Percentiles rank a stretch among this genome's conserved stretches.
phyloP scores from a whole-genome alignment of 2,113 vertebrate species.

The Craseonycteris thonglongyai region DNA sequence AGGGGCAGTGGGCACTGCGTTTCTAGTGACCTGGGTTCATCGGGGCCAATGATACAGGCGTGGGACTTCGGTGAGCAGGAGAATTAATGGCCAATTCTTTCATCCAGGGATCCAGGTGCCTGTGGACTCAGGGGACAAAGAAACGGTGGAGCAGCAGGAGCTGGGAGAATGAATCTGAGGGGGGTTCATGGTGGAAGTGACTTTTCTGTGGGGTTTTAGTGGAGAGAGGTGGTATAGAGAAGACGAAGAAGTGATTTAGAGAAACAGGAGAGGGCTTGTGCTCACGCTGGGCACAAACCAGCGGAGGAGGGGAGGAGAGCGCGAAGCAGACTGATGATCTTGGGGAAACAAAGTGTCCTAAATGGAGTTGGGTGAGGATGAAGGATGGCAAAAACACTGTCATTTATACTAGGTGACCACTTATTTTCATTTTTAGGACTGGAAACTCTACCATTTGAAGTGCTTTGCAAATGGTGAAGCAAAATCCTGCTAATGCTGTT shows the following conservation, averaged over 20 bases:
- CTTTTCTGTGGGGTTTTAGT: not conserved
- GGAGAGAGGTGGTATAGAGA: not conserved
- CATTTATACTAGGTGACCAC: not conserved
- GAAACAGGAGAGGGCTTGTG: not conserved
- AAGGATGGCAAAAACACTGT: not conserved
- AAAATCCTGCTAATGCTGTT: not conserved
- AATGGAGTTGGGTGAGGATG: not conserved
- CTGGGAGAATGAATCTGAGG: not conserved
- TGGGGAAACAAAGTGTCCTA: not conserved
- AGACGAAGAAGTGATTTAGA: not conserved
- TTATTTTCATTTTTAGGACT: not conserved
- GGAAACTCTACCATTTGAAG: not conserved
- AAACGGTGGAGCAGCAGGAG: not conserved
- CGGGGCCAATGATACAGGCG: accelerated
- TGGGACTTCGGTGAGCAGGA: not conserved
- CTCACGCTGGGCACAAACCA: not conserved
- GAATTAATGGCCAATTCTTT: not conserved
- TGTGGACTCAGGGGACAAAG: not conserved
- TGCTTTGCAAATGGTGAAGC: not conserved
- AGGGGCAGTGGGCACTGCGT: accelerated
- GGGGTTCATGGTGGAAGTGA: not conserved
- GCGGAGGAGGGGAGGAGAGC: accelerated
- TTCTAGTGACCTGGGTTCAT: not conserved
- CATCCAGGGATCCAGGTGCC: not conserved
- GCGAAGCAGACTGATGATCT: not conserved